These are phyloP conservation scores for Andricus quercusramuli DNA, from an alignment of 2,888 invertebrate species.

Conservation along the genomic window DNA sequence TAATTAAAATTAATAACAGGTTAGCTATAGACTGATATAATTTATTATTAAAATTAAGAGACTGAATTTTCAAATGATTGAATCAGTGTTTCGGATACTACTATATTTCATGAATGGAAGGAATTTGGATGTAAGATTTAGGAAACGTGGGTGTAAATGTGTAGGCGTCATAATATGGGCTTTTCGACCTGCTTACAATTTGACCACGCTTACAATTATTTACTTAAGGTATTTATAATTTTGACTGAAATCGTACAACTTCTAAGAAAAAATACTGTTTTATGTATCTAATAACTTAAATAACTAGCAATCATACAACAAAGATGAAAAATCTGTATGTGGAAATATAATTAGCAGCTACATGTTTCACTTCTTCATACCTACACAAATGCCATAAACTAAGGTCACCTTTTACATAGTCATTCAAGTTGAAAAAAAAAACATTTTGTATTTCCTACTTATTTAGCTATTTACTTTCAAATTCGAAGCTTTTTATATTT, in stretches of 20 bases:
- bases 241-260: not conserved
- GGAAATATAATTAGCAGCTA: conserved; percentile 23
- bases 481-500: no score
- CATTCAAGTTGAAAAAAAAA: not conserved
- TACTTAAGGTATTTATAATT: not conserved
- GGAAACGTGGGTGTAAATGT: conserved; percentile 12
- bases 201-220: conserved; percentile 9
- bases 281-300: not conserved
- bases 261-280: not conserved
- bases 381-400: conserved; percentile 21
- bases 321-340: not conserved
- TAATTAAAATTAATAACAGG: no score
- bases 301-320: not conserved
- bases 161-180: conserved; percentile 12
- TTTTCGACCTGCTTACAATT: conserved; percentile 9
- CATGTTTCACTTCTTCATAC: not conserved
- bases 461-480: not conserved
- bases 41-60: not conserved
- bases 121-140: conserved; percentile 20
- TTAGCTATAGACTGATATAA: no score
- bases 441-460: not conserved
- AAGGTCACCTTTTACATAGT: not conserved
- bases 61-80: not conserved
- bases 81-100: not conserved
- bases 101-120: conserved; percentile 35